phyloP scores from a whole-genome alignment of 2,888 invertebrate genomes.

The Entomobrya proxima region DNA sequence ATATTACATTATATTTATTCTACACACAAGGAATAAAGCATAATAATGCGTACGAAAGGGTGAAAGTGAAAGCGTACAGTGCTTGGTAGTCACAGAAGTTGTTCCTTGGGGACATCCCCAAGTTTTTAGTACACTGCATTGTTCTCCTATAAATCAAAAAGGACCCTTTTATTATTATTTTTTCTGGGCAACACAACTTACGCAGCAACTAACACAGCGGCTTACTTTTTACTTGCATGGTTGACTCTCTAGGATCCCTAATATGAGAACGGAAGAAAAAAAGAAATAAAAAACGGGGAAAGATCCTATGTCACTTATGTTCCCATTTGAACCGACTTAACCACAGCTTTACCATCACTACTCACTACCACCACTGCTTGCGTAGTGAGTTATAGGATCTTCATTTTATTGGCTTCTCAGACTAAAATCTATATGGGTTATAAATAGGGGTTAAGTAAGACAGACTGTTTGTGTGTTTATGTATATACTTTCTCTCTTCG shows the following conservation, averaged over 20 bases:
- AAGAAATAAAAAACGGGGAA: background rate
- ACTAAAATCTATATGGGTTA: no score
- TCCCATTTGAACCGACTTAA: constrained; percentile 1
- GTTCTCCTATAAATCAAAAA: constrained; percentile 52
- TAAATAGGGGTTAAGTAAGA: no score
- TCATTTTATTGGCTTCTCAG: no score
- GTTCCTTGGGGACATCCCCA: constrained; percentile 44
- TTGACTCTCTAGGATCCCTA: background rate
- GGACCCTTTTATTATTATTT: constrained; percentile 16
- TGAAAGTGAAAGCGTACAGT: background rate
- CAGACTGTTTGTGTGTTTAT: no score
- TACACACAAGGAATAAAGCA: background rate
- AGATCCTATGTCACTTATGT: background rate
- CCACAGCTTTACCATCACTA: background rate
- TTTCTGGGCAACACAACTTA: constrained; percentile 22
- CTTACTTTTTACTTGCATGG: constrained; percentile 4
- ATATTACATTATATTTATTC: background rate
- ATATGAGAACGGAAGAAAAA: background rate
- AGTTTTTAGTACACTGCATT: constrained; percentile 21
- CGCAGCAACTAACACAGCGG: no score
- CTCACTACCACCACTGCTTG: background rate
- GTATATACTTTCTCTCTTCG: no score
- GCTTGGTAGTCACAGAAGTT: background rate
- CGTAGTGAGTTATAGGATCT: background rate
- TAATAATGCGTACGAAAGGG: constrained; percentile 29